Base-by-base conservation (phyloP, 2,888 invertebrate species). In the Orgyia antiqua region DNA sequence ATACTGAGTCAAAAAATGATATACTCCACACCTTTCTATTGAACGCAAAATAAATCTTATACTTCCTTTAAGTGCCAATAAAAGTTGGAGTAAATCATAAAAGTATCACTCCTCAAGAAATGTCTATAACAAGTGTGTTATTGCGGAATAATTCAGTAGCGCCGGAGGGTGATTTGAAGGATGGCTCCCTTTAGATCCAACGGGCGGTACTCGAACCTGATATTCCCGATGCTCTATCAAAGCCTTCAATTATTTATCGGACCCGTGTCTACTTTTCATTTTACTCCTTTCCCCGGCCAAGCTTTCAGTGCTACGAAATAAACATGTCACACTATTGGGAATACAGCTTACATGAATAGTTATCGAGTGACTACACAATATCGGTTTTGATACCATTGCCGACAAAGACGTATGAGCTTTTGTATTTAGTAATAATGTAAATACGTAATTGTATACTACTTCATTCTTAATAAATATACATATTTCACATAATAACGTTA, bases 81-180 rank as follows among this genome's bases (percentile, higher is more conserved):
- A 86, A 86, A 86, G 77, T 84, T 78, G 80, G 65, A 83, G 83
- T 84, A 86, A 86, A 86, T 86, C 84, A 84, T 84, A 86, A 82
- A 84, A 83, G 84, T 84, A 84, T 84, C 83, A 84, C 78, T 82
- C 78, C 68, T 63, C 69, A 68, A 73, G 76, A 82, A 83, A 80
- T 67, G 84, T 84, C 83, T 82, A 80, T 83, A 86, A 84, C 84
- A 82, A 82, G 83, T 83, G 79, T 83, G 83, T 86, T 86, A 86
- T 86, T 82, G 80, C 77, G 58, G 79, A 86, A 86, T 86, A 86
- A 86, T 86, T 86, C 84, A 86, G 79, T 73, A 78, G 78, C 60
- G 58, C 38, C 51, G 68, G 73, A 75, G 83, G 83, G 82, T 71
- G 70, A 63, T 53, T 61, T 83, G 82, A 86, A 67, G 66, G 75